phyloP scores from a whole-genome alignment of 2,888 invertebrate genomes.

The Acleris literana region DNA sequence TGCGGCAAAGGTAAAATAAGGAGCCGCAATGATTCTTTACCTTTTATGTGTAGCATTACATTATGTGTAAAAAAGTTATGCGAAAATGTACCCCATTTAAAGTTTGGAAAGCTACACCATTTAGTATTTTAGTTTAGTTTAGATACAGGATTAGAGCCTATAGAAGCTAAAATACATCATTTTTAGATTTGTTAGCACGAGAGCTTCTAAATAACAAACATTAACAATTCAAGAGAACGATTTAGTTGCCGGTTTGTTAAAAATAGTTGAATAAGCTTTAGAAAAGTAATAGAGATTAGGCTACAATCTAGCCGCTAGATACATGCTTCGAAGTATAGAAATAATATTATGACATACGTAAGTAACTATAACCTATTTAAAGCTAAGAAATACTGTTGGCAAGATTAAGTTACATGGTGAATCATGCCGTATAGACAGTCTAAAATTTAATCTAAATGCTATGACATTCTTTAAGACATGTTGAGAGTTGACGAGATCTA shows the following conservation, averaged over 20 bases:
- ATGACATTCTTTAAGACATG: no score
- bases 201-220: slow-evolving; percentile 39
- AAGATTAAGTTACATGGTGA: no score
- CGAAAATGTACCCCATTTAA: no score
- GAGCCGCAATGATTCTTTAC: no score
- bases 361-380: background rate
- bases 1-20: no score
- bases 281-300: slow-evolving; percentile 39
- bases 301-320: slow-evolving; percentile 19
- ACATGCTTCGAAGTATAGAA: slow-evolving; percentile 38
- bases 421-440: no score
- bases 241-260: slow-evolving; percentile 32
- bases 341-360: slow-evolving; percentile 10
- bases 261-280: slow-evolving; percentile 47
- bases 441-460: no score
- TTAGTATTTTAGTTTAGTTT: slow-evolving; percentile 66
- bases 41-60: no score
- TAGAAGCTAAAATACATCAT: slow-evolving; percentile 43
- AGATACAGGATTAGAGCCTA: slow-evolving; percentile 66
- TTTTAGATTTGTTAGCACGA: slow-evolving; percentile 52
- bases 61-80: no score
- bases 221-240: slow-evolving; percentile 57
- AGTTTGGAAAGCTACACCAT: slow-evolving; percentile 49
- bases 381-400: background rate
- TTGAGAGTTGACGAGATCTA: no score